phyloP scores from a whole-genome alignment of 2,797 vertebrate species.

The Sphenodon punctatus region DNA sequence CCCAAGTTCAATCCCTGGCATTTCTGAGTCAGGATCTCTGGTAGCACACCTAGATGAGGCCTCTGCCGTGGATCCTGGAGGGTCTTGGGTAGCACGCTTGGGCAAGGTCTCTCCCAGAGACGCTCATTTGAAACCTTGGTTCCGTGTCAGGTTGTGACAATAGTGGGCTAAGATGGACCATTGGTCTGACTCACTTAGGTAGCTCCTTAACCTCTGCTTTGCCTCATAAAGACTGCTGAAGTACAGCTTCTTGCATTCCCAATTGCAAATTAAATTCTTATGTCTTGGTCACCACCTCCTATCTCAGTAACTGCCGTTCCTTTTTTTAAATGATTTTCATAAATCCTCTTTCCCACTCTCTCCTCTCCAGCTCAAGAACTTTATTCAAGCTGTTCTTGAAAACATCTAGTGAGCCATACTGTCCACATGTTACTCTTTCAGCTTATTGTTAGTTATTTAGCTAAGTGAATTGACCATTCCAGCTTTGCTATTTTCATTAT shows the following conservation, averaged over 20 bases:
- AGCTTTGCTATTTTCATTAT: background rate
- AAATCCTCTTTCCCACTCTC: background rate
- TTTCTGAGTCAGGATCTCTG: too few species aligned
- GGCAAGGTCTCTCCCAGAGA: too few species aligned
- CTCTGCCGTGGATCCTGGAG: too few species aligned
- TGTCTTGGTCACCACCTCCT: background rate
- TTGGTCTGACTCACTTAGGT: too few species aligned
- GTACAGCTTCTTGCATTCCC: background rate
- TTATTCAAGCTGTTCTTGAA: background rate
- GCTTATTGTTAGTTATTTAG: too few species aligned
- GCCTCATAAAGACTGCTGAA: fast-evolving
- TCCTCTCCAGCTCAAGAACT: background rate
- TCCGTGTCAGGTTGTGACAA: too few species aligned
- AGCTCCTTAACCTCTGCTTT: too few species aligned
- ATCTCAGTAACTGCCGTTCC: background rate
- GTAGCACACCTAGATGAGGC: too few species aligned
- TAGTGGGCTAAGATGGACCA: too few species aligned
- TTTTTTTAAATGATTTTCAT: background rate
- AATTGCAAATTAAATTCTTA: background rate
- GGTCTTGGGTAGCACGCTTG: too few species aligned
- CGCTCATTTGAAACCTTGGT: too few species aligned
- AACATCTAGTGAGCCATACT: background rate
- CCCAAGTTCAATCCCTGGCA: too few species aligned
- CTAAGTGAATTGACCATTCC: background rate
- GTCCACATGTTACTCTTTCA: background rate